A percentile compares a stretch with the other conserved stretches of the same genome.
Evolutionary conservation across 2,888 invertebrate species (phyloP).

Genomic region (Sinhomidia bicolor): DNA sequence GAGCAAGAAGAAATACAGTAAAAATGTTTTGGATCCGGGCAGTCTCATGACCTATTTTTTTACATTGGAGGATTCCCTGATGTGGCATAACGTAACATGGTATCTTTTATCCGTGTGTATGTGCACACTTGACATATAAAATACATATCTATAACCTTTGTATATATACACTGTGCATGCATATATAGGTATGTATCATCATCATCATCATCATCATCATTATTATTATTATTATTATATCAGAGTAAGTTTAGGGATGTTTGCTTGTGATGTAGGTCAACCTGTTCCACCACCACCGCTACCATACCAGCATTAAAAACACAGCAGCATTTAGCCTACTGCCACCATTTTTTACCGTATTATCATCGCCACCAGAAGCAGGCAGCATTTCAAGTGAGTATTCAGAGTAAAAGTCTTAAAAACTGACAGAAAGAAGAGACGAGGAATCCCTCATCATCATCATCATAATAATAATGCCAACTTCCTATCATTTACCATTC

Average conservation of each 20-base stretch:
- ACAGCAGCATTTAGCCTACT: slow-evolving; percentile 64
- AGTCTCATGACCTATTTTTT: slow-evolving; percentile 75
- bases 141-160: background rate
- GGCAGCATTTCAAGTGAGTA: background rate
- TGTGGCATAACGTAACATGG: slow-evolving; percentile 59
- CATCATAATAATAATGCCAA: background rate
- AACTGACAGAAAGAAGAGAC: slow-evolving; percentile 1
- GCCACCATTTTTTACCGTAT: slow-evolving; percentile 55
- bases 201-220: background rate
- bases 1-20: slow-evolving; percentile 8
- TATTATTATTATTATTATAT: slow-evolving; percentile 28
- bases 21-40: slow-evolving; percentile 73
- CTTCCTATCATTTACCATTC: slow-evolving; percentile 28
- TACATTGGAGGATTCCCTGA: slow-evolving; percentile 64
- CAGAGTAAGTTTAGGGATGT: slow-evolving; percentile 48
- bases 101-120: slow-evolving; percentile 53
- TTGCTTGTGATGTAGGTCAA: slow-evolving; percentile 73
- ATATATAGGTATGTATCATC: background rate
- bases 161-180: background rate
- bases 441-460: slow-evolving; percentile 22
- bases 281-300: slow-evolving; percentile 67
- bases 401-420: slow-evolving; percentile 15
- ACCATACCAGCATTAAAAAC: slow-evolving; percentile 4
- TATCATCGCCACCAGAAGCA: background rate
- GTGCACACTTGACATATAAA: background rate